Conservation (phyloP, 30 jellyfish, hydroid and myxozoan species). For the Aurelia aurita region DNA sequence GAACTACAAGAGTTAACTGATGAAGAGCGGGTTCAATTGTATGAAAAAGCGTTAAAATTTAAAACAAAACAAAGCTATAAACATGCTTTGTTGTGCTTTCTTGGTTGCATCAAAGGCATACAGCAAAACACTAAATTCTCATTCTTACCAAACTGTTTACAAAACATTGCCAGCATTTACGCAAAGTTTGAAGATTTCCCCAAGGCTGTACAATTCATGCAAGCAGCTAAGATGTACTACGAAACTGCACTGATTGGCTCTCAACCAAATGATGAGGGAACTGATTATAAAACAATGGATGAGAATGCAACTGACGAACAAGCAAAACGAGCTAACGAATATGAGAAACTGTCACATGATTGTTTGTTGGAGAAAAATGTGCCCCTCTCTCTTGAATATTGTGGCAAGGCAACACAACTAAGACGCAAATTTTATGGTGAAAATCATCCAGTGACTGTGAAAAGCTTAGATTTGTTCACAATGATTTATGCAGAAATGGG, state of each 20-base stretch:
- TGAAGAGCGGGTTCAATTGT: constrained; percentile 72
- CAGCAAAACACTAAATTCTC: constrained; percentile 64
- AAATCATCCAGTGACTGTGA: constrained; percentile 68
- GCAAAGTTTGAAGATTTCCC: constrained; percentile 86
- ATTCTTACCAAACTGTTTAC: constrained; percentile 82
- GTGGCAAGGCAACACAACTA: constrained; percentile 92
- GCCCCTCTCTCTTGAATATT: constrained; percentile 87
- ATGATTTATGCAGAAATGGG: constrained; percentile 97
- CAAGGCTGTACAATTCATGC: constrained; percentile 91
- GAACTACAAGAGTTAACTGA: constrained; percentile 68
- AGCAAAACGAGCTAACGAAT: constrained; percentile 87
- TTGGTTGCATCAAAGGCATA: constrained; percentile 91
- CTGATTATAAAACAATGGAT: constrained; percentile 69
- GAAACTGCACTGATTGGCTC: constrained; percentile 89
- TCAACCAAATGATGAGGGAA: constrained; percentile 57
- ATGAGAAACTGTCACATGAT: constrained; percentile 82
- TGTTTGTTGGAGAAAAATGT: constrained; percentile 84
- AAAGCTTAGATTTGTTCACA: constrained; percentile 86
- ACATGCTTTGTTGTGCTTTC: constrained; percentile 88
- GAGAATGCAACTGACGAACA: constrained; percentile 75
- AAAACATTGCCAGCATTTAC: constrained; percentile 82
- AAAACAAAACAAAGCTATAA: constrained; percentile 52
- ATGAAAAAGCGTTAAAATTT: constrained; percentile 74
- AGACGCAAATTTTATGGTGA: constrained; percentile 88
- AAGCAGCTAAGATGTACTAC: constrained; percentile 90